A percentile compares a stretch with the other conserved stretches of the same genome.
Conservation (phyloP, 2,888 invertebrate species). For the Caenorhabditis sinica region DNA sequence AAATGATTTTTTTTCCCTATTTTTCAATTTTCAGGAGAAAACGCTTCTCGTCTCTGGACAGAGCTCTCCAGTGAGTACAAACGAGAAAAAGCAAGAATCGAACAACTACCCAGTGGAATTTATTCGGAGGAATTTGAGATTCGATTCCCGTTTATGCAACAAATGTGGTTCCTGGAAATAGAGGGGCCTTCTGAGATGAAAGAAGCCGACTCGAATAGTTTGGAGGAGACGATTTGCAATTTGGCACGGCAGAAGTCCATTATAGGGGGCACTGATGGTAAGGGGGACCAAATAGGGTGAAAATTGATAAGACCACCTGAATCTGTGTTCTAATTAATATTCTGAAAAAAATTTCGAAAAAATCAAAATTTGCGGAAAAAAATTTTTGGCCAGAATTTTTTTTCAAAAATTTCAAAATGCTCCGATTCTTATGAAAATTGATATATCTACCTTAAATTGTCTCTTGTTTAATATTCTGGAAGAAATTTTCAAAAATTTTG, state of each 20-base stretch:
- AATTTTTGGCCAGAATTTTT: no score
- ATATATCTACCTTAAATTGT: background rate
- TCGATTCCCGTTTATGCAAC: constrained; percentile 53
- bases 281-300: no score
- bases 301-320: background rate
- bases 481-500: background rate
- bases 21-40: constrained; percentile 38
- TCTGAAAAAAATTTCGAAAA: no score
- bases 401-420: background rate
- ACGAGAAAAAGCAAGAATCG: constrained; percentile 47
- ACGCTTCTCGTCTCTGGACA: constrained; percentile 51
- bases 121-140: constrained; percentile 49
- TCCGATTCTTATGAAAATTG: background rate
- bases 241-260: constrained; percentile 24
- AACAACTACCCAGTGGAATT: constrained; percentile 49
- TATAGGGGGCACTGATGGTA: background rate
- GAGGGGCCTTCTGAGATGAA: constrained; percentile 38
- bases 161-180: constrained; percentile 59
- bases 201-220: constrained; percentile 49
- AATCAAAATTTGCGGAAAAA: no score
- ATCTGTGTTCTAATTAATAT: no score
- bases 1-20: background rate
- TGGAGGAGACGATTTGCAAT: constrained; percentile 42
- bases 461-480: background rate
- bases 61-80: constrained; percentile 51